Conservation (phyloP, 2,113 vertebrate genomes). For the Neoarius graeffei region DNA sequence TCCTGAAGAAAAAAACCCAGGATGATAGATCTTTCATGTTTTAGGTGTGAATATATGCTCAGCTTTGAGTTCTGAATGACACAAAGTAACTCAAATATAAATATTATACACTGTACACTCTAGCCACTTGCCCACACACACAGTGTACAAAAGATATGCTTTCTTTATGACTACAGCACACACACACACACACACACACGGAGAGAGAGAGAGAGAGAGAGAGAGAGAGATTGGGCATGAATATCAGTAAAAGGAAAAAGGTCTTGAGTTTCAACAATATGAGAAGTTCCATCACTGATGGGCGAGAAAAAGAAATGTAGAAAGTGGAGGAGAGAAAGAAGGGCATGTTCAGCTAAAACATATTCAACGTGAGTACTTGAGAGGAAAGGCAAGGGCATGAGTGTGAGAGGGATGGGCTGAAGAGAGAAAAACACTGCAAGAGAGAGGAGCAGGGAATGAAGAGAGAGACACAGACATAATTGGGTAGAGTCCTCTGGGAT, state of each 20-base stretch:
- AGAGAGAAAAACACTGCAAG: background rate
- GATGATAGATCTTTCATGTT: background rate
- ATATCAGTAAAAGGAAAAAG: constrained; percentile 18
- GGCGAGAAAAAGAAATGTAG: background rate
- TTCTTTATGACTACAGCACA: constrained; percentile 5
- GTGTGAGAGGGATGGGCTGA: background rate
- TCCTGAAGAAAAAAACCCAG: background rate
- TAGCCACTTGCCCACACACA: constrained; percentile 41
- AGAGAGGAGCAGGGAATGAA: background rate
- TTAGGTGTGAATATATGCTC: background rate
- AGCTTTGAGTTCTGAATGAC: background rate
- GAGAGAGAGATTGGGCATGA: constrained; percentile 18
- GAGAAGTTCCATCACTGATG: background rate
- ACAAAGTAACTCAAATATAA: constrained; percentile 23
- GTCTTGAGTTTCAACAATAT: background rate
- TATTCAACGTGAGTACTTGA: background rate
- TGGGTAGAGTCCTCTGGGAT: constrained; percentile 4
- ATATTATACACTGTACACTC: constrained; percentile 30
- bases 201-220: constrained; percentile 8
- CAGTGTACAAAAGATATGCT: constrained; percentile 33
- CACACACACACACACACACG: background rate
- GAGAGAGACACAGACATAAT: background rate
- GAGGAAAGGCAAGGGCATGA: background rate
- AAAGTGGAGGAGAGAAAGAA: background rate
- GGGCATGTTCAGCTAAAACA: background rate